These are phyloP conservation scores for Drosophila micromelanica DNA, from an alignment of 1,140 invertebrate genomes.

Conservation along the genomic window DNA sequence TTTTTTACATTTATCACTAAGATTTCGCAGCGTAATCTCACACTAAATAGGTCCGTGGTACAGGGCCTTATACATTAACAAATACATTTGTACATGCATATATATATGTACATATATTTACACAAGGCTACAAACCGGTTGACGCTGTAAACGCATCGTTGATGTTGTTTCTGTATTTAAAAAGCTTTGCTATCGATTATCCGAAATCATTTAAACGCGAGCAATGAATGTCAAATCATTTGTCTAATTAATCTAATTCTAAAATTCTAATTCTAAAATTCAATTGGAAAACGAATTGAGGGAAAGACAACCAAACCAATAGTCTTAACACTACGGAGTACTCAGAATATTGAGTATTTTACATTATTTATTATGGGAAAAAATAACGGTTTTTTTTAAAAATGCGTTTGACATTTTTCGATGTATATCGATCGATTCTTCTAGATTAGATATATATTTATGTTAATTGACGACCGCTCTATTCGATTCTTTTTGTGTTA, in stretches of 20 bases:
- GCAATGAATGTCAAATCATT: not conserved
- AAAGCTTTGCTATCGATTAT: not conserved
- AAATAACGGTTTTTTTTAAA: no score
- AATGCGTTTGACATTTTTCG: no score
- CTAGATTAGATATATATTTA: no score
- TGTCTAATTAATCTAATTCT: not conserved
- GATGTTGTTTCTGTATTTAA: conserved; percentile 9
- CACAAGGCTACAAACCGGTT: conserved; percentile 34
- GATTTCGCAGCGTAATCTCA: conserved; percentile 17
- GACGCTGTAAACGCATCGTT: no score
- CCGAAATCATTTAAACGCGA: not conserved
- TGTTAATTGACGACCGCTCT: no score
- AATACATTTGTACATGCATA: not conserved
- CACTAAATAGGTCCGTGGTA: conserved; percentile 20
- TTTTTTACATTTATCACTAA: conserved; percentile 6
- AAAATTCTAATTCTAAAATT: not conserved
- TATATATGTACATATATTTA: not conserved
- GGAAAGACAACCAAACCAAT: no score
- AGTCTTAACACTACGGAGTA: no score
- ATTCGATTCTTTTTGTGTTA: no score
- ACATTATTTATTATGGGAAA: no score
- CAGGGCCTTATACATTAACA: conserved; percentile 3
- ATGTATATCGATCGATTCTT: no score
- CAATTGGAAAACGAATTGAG: not conserved
- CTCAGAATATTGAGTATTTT: no score